phyloP scores from a whole-genome alignment of 2,113 vertebrate species.

The Dicrurus megarhynchus region DNA sequence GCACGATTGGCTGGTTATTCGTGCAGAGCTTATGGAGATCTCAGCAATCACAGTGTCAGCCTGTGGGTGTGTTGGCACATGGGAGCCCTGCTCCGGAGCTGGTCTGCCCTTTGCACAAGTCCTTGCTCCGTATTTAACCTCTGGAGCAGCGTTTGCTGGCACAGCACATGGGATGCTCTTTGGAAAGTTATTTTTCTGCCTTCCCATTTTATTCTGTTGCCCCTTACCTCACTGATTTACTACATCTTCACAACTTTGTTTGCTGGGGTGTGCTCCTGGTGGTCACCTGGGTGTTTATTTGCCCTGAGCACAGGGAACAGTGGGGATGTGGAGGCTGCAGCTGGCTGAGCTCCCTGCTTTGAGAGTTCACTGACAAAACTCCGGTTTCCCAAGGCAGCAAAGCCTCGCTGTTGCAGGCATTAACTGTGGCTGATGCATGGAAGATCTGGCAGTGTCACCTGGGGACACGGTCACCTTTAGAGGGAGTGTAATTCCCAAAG shows the following conservation, averaged over 20 bases:
- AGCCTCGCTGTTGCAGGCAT: background rate
- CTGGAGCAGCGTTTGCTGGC: background rate
- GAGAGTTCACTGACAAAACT: background rate
- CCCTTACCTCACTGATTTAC: rapidly evolving
- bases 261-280: background rate
- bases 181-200: background rate
- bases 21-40: background rate
- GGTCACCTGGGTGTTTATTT: background rate
- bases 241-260: rapidly evolving
- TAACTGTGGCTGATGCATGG: background rate
- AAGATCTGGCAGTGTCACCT: background rate
- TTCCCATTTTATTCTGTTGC: background rate
- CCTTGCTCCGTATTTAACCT: background rate
- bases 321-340: background rate
- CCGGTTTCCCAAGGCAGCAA: background rate
- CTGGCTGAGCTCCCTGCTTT: background rate
- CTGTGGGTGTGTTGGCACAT: background rate
- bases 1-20: background rate
- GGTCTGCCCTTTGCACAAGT: background rate
- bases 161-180: background rate
- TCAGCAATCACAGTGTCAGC: background rate
- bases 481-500: background rate
- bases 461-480: background rate
- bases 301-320: background rate
- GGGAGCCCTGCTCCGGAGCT: background rate